These are phyloP conservation scores for Characodon lateralis DNA, from an alignment of 2,797 vertebrate species.

Conservation along the genomic window DNA sequence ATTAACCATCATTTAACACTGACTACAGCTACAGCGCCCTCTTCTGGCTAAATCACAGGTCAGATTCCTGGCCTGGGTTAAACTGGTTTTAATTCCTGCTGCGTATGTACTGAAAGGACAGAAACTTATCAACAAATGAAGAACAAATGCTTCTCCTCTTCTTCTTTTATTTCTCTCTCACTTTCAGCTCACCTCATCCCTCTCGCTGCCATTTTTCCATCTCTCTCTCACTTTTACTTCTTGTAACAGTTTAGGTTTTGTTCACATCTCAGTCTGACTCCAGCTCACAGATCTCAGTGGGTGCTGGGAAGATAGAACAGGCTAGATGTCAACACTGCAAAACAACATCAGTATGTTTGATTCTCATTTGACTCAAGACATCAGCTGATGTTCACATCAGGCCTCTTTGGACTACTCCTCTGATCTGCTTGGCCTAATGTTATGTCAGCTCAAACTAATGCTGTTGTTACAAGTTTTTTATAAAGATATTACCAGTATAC, in stretches of 20 bases:
- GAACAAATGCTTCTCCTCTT: no score
- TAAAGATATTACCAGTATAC: no score
- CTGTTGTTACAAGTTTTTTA: no score
- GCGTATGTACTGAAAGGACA: background rate
- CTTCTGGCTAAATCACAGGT: constrained; percentile 11
- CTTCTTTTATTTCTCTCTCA: no score
- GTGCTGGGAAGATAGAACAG: background rate
- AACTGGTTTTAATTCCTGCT: background rate
- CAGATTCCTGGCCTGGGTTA: background rate
- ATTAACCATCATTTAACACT: constrained; percentile 4
- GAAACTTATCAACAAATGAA: background rate
- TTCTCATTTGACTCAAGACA: background rate
- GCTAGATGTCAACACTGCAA: background rate
- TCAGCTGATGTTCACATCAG: background rate
- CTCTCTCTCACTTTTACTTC: background rate
- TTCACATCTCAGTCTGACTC: background rate
- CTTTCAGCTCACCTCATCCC: background rate
- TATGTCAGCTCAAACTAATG: no score
- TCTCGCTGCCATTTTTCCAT: background rate
- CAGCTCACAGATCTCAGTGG: background rate
- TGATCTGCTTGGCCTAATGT: background rate
- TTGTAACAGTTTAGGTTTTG: background rate
- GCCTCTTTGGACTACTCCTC: background rate
- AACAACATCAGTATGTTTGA: background rate
- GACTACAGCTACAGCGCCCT: constrained; percentile 12